Conservation (phyloP, 2,888 invertebrate genomes). For the Protodeltote pygarga region DNA sequence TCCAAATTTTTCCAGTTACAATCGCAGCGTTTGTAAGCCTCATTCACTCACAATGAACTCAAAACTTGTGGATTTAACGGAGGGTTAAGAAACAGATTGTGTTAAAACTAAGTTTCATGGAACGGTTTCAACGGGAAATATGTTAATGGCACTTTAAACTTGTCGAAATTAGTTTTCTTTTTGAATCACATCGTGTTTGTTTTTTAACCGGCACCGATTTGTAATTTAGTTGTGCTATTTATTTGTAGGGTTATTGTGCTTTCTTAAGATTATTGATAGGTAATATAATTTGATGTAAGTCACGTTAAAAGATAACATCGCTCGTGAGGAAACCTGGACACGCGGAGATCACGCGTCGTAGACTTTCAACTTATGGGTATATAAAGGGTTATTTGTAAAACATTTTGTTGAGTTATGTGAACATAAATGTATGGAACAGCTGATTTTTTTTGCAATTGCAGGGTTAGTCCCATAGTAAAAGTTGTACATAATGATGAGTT, state of each 20-base stretch:
- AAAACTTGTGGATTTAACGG: conserved; percentile 43
- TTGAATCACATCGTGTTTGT: conserved; percentile 39
- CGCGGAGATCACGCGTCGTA: too few relatives aligned
- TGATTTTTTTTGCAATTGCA: too few relatives aligned
- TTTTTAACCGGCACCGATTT: conserved; percentile 41
- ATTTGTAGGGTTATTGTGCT: too few relatives aligned
- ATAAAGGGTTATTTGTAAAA: too few relatives aligned
- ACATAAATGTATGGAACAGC: too few relatives aligned
- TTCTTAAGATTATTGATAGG: too few relatives aligned
- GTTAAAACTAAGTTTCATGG: conserved; percentile 50
- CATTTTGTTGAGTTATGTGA: too few relatives aligned
- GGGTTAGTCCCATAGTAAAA: too few relatives aligned
- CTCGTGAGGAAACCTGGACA: too few relatives aligned
- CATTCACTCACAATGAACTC: conserved; percentile 39
- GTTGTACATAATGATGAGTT: too few relatives aligned
- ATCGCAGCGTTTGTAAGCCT: conserved; percentile 18
- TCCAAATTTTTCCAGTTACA: conserved; percentile 3
- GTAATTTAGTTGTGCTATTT: conserved; percentile 24
- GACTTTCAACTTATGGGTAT: too few relatives aligned
- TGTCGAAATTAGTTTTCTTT: conserved; percentile 58
- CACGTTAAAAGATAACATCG: too few relatives aligned
- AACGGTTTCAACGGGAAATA: conserved; percentile 53
- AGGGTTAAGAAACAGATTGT: conserved; percentile 55
- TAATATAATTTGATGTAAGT: conserved; percentile 12
- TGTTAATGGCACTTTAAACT: conserved; percentile 58